Evolutionary conservation across 2,888 invertebrate species (phyloP).

Genomic region (Drosophila picticornis): DNA sequence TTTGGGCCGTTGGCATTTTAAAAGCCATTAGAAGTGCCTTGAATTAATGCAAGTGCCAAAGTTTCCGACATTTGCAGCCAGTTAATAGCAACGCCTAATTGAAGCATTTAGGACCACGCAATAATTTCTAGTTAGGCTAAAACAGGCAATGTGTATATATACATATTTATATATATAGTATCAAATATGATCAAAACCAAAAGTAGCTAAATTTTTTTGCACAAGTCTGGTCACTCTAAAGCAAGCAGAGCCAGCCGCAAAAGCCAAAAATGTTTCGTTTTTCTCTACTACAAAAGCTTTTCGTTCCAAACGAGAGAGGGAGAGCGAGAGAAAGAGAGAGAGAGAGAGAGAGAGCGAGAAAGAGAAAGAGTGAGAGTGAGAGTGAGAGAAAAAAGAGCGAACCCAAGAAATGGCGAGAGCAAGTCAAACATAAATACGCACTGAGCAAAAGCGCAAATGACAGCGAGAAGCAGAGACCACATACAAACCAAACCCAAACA

Average conservation of each 20-base stretch:
- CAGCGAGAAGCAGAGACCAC: conserved; percentile 32
- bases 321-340: conserved; percentile 12
- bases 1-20: conserved; percentile 33
- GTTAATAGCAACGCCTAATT: neutral
- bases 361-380: neutral
- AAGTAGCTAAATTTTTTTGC: conserved; percentile 49
- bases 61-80: conserved; percentile 5
- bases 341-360: conserved; percentile 3
- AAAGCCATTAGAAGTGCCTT: conserved; percentile 35
- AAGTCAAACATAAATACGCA: conserved; percentile 48
- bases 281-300: conserved; percentile 81
- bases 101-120: neutral
- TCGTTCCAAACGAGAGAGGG: conserved; percentile 22
- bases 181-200: conserved; percentile 27
- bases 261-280: conserved; percentile 63
- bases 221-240: conserved; percentile 70
- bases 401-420: conserved; percentile 19
- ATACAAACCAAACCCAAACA: conserved; percentile 19
- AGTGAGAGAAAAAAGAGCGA: neutral
- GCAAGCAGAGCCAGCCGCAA: conserved; percentile 62
- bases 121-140: conserved; percentile 13
- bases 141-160: conserved; percentile 9
- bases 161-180: neutral
- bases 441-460: conserved; percentile 61
- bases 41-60: conserved; percentile 37